phyloP scores from a whole-genome alignment of 2,888 invertebrate genomes.

The Pterobdella sp. region DNA sequence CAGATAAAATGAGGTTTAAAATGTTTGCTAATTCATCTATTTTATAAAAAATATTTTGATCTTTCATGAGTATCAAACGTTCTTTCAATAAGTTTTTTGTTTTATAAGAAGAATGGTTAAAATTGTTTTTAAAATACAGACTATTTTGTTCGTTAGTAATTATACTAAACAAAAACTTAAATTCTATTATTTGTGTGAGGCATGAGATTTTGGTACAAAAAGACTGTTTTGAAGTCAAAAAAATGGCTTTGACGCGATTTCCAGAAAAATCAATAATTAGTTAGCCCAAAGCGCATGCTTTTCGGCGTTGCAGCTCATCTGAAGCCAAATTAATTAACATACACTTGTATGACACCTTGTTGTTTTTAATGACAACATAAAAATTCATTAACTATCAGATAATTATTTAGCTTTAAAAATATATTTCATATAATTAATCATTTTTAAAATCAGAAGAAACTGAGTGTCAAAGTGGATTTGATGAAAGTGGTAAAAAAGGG shows the following conservation, averaged over 20 bases:
- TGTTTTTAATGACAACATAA: not conserved
- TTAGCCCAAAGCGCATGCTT: conserved; percentile 16
- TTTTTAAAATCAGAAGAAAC: not conserved
- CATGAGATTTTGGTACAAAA: no score
- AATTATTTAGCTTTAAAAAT: not conserved
- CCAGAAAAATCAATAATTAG: conserved; percentile 6
- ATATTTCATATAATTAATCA: not conserved
- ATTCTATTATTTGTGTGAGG: no score
- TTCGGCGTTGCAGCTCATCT: conserved; percentile 7
- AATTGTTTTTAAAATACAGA: no score
- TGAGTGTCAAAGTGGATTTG: not conserved
- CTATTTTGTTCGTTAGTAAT: no score
- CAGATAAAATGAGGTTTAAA: no score
- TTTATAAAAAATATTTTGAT: no score
- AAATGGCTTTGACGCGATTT: not conserved
- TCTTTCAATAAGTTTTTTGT: no score
- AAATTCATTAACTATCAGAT: not conserved
- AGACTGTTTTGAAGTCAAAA: not conserved
- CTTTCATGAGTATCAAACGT: no score
- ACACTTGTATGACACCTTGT: not conserved
- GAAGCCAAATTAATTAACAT: conserved; percentile 13
- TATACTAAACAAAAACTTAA: no score
- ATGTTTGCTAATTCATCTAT: no score
- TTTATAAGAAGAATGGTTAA: no score
- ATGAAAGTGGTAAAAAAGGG: not conserved